A percentile compares a stretch with the other conserved stretches of the same genome.
These are phyloP conservation scores for Parthenolecanium corni DNA, from an alignment of 2,888 invertebrate genomes.

Conservation along the genomic window DNA sequence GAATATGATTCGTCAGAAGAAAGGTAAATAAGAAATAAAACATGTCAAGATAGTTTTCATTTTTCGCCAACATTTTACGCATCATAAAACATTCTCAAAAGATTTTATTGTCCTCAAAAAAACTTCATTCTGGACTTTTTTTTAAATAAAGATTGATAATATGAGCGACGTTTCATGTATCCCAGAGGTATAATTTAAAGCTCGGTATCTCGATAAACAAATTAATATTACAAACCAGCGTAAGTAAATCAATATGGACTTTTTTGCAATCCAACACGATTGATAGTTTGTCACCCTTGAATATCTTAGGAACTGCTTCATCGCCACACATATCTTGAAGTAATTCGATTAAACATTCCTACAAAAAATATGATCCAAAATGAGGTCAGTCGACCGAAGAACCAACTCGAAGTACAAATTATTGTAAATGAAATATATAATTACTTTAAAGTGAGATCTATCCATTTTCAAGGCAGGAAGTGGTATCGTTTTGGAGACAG, in stretches of 20 bases:
- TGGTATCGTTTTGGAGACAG: constrained; percentile 50
- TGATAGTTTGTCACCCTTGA: constrained; percentile 76
- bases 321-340: constrained; percentile 92
- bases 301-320: constrained; percentile 82
- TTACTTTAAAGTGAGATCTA: constrained; percentile 75
- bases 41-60: too few relatives aligned
- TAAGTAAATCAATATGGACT: constrained; percentile 73
- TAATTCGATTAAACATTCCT: constrained; percentile 80
- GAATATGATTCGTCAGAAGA: too few relatives aligned
- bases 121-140: too few relatives aligned
- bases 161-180: not conserved
- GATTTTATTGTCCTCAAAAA: too few relatives aligned
- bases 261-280: constrained; percentile 74
- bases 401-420: not conserved
- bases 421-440: not conserved
- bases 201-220: too few relatives aligned
- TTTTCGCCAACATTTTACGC: too few relatives aligned
- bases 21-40: too few relatives aligned
- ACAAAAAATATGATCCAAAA: not conserved
- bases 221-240: constrained; percentile 49
- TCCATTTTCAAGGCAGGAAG: constrained; percentile 63
- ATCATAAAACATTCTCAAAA: too few relatives aligned
- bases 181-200: not conserved
- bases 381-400: not conserved
- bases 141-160: constrained; percentile 1